Percentiles rank a stretch among this genome's conserved stretches.
Evolutionary conservation across 2,797 vertebrate species (phyloP).

Genomic region (Gymnothorax reevesii): DNA sequence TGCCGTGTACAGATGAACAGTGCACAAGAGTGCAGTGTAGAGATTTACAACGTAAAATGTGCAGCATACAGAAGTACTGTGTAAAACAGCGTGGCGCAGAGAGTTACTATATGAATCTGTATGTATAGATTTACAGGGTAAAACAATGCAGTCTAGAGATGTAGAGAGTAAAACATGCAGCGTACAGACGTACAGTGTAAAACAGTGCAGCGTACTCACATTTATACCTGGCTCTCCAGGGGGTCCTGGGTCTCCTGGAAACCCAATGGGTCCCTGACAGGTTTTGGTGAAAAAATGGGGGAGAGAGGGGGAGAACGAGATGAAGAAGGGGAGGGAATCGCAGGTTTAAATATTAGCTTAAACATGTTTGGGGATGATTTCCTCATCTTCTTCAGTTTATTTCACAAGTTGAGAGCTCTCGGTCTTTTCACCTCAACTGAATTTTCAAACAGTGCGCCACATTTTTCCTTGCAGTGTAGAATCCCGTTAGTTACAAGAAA

Average conservation of each 20-base stretch:
- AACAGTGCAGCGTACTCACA: conserved; percentile 64
- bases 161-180: neutral
- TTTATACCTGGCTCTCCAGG: conserved; percentile 81
- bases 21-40: neutral
- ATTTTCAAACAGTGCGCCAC: neutral
- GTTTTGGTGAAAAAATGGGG: neutral
- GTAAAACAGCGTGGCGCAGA: neutral
- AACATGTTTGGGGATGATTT: too few relatives aligned
- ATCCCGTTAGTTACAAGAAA: neutral
- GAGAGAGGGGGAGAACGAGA: neutral
- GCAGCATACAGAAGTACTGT: neutral
- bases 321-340: neutral
- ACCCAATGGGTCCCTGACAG: conserved; percentile 82
- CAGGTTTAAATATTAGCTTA: too few relatives aligned
- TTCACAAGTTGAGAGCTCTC: neutral
- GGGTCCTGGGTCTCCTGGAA: conserved; percentile 84
- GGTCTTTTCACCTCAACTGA: neutral
- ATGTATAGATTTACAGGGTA: too few relatives aligned
- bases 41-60: neutral
- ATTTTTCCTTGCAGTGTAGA: neutral
- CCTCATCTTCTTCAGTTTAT: too few relatives aligned
- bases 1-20: neutral
- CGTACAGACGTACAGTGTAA: neutral
- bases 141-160: neutral
- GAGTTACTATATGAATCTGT: neutral